phyloP scores from a whole-genome alignment of 1,140 invertebrate genomes.

The Coelopa frigida region DNA sequence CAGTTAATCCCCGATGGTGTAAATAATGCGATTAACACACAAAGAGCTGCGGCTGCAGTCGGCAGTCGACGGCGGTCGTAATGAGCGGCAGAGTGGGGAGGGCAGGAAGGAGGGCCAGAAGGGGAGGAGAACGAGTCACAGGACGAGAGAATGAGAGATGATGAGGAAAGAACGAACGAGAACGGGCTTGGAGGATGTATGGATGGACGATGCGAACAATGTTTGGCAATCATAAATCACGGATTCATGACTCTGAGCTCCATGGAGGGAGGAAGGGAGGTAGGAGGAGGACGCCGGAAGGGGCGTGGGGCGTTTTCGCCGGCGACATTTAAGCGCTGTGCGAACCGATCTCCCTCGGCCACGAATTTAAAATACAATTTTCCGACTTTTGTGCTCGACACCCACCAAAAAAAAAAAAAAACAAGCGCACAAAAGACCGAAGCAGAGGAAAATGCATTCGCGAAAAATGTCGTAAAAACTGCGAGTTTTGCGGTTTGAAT shows the following conservation, averaged over 20 bases:
- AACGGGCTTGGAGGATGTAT: background rate
- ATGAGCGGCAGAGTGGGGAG: conserved; percentile 8
- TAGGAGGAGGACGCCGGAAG: too few species aligned
- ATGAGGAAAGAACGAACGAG: background rate
- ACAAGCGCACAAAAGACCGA: too few species aligned
- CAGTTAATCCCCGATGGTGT: conserved; percentile 45
- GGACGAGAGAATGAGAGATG: background rate
- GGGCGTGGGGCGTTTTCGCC: too few species aligned
- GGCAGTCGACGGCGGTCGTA: conserved; percentile 5
- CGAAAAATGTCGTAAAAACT: background rate
- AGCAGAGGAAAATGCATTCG: too few species aligned
- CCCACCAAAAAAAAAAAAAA: too few species aligned
- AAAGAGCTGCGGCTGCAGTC: conserved; percentile 1
- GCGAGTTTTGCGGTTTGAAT: background rate
- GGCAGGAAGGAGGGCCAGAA: background rate
- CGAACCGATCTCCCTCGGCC: too few species aligned
- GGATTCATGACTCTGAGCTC: too few species aligned
- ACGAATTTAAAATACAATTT: too few species aligned
- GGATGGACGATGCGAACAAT: conserved; percentile 3
- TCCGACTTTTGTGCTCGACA: too few species aligned
- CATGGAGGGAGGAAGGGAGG: too few species aligned
- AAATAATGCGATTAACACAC: conserved; percentile 45
- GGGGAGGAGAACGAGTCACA: background rate
- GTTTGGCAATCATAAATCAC: conserved; percentile 14
- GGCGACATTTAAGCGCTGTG: too few species aligned